phyloP scores from a whole-genome alignment of 2,113 vertebrate genomes.

The Hydrochoerus hydrochaeris region DNA sequence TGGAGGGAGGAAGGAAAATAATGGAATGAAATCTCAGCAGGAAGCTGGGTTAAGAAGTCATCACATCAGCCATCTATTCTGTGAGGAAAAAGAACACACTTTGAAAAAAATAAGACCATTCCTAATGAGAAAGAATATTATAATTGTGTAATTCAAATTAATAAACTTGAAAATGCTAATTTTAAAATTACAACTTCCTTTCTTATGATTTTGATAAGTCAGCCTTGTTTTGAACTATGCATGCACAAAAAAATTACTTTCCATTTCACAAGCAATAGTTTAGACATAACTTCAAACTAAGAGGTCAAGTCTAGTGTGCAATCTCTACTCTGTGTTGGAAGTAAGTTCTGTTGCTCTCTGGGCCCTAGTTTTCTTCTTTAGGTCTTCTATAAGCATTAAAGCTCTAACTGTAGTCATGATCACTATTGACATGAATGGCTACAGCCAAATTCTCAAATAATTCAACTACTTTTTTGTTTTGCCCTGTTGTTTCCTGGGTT shows the following conservation, averaged over 20 bases:
- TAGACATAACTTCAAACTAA: background rate
- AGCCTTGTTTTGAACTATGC: background rate
- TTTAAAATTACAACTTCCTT: background rate
- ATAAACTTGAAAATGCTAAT: background rate
- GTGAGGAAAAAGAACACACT: background rate
- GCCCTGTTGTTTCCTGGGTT: too few relatives aligned
- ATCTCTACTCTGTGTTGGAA: background rate
- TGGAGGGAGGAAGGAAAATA: background rate
- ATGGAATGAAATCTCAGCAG: background rate
- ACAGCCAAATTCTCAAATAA: background rate
- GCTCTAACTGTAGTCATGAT: background rate
- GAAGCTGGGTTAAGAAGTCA: constrained; percentile 8
- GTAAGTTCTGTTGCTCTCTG: too few relatives aligned
- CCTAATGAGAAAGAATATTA: background rate
- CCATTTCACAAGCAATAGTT: background rate
- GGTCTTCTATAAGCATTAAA: background rate
- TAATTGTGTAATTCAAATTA: background rate
- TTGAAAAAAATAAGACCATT: background rate
- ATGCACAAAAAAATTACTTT: constrained; percentile 1
- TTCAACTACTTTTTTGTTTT: background rate
- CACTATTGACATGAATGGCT: background rate
- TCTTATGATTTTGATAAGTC: background rate
- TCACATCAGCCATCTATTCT: background rate
- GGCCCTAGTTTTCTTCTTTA: background rate
- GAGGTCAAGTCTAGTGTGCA: background rate